Conservation (phyloP, 2,113 vertebrate species). For the Aythya baeri region DNA sequence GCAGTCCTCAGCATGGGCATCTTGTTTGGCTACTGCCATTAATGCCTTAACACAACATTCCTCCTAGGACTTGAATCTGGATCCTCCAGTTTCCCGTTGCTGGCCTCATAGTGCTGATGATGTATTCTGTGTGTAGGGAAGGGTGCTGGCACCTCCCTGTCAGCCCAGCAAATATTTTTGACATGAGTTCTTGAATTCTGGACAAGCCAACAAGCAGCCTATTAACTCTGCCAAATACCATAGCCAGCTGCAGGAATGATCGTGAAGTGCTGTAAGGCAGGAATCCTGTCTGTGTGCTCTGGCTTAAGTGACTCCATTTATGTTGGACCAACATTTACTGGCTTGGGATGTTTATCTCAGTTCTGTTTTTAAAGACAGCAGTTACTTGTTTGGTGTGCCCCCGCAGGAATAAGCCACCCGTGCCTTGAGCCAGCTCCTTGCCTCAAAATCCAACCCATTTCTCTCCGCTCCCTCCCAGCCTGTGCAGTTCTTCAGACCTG, state of each 20-base stretch:
- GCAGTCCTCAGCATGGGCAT: neutral
- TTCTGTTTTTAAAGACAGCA: neutral
- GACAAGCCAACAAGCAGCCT: neutral
- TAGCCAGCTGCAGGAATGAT: neutral
- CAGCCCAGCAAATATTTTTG: conserved; percentile 59
- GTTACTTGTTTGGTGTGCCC: neutral
- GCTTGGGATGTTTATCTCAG: conserved; percentile 11
- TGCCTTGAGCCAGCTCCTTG: neutral
- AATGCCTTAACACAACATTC: neutral
- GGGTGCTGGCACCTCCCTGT: conserved; percentile 58
- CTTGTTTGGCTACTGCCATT: neutral
- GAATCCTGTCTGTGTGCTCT: neutral
- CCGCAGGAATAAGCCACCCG: neutral
- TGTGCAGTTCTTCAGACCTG: neutral
- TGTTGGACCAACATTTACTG: neutral
- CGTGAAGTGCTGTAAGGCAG: conserved; percentile 14
- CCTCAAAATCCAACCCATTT: neutral
- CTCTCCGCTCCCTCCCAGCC: neutral
- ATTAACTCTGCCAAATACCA: neutral
- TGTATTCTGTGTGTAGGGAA: conserved; percentile 30
- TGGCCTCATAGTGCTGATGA: conserved; percentile 2
- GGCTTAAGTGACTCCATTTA: neutral
- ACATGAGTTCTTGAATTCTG: conserved; percentile 50
- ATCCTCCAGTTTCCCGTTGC: conserved; percentile 34
- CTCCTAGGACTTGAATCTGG: conserved; percentile 16